These are phyloP conservation scores for Propithecus deckenii DNA, from an alignment of 2,797 vertebrate species.

Conservation along the genomic window DNA sequence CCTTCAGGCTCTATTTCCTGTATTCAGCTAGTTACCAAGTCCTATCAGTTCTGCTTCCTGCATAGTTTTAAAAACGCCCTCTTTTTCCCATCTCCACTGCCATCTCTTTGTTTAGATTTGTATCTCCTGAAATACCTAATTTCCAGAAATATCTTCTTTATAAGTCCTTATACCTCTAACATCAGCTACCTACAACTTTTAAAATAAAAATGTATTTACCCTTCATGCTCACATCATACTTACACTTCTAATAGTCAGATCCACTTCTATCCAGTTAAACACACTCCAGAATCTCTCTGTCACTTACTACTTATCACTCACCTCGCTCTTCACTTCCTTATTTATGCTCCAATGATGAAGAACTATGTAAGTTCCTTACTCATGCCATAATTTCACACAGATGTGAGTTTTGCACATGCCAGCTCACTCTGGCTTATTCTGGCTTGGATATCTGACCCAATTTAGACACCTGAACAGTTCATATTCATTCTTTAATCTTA, in stretches of 20 bases:
- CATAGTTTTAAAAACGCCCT: neutral
- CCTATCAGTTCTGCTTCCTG: neutral
- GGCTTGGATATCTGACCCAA: neutral
- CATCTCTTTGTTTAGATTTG: neutral
- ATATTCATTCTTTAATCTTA: neutral
- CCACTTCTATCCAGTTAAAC: neutral
- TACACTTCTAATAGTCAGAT: neutral
- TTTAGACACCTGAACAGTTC: neutral
- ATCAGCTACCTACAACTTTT: neutral
- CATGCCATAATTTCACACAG: fast-evolving
- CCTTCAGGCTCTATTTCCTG: neutral
- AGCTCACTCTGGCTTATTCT: neutral
- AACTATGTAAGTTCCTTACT: fast-evolving
- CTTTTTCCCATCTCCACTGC: neutral
- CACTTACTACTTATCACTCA: too few relatives aligned
- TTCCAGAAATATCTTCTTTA: neutral
- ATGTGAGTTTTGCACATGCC: neutral
- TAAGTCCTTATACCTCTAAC: too few relatives aligned
- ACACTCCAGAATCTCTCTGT: fast-evolving
- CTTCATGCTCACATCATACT: neutral
- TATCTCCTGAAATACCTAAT: neutral
- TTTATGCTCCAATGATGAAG: neutral
- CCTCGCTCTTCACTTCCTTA: neutral
- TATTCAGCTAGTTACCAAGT: neutral
- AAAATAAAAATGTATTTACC: neutral